Conservation (phyloP, 2,888 invertebrate genomes). For the Chirona hameri region DNA sequence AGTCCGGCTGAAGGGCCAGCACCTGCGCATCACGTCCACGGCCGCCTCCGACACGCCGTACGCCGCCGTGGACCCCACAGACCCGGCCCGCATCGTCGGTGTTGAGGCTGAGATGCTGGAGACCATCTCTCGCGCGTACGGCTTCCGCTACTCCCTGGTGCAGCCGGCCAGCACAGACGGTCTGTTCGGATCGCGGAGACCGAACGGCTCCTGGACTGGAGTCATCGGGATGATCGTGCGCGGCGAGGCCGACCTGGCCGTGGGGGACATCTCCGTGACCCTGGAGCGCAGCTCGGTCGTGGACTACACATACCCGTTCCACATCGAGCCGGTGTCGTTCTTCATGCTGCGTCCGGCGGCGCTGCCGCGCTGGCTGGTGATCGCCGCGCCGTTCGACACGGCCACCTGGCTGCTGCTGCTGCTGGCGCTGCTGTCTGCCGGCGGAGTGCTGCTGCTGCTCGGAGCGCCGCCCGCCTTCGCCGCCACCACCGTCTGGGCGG, state of each 20-base stretch:
- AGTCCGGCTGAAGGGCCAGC: background rate
- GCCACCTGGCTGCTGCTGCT: conserved; percentile 51
- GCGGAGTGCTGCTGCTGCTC: conserved; percentile 33
- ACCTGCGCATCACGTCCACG: background rate
- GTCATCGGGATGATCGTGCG: background rate
- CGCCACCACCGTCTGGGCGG: no score
- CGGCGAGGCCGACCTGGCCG: conserved; percentile 6
- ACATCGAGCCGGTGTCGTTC: conserved; percentile 43
- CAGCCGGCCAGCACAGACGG: background rate
- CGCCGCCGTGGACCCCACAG: background rate
- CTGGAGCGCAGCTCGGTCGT: background rate
- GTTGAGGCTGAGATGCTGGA: background rate
- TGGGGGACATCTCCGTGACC: conserved; percentile 10
- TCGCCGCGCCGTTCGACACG: conserved; percentile 37
- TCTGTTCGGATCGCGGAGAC: background rate
- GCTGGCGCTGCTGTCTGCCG: conserved; percentile 43
- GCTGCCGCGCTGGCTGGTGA: conserved; percentile 47
- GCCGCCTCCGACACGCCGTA: background rate
- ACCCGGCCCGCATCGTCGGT: background rate
- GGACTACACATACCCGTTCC: conserved; percentile 44
- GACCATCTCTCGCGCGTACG: background rate
- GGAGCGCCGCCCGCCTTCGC: no score
- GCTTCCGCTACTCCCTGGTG: background rate
- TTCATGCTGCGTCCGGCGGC: conserved; percentile 42
- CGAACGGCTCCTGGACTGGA: background rate